Base-by-base conservation (phyloP, 2,888 invertebrate species). In the Aspidiotus rigidus region DNA sequence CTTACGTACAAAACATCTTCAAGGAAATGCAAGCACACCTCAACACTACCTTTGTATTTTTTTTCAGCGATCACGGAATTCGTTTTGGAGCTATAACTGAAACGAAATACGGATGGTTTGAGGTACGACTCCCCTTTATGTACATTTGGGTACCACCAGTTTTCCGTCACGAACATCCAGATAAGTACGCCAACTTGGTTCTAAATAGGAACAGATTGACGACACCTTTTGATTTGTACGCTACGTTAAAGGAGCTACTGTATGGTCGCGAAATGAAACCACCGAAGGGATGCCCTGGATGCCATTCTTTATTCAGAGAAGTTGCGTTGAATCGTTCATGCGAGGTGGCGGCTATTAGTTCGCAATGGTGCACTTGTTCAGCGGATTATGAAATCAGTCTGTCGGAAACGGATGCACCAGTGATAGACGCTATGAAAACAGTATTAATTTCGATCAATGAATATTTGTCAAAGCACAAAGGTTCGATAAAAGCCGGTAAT, bases 51-150 rank as follows among this genome's bases (percentile, higher is more conserved):
- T 83, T 89, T 74, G 79, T 90, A 1, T 79, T 90, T 69, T 86
- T 89, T 73, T 80, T 90, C 69, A 89, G 90, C 75, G 90, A 90
- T 76, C 90, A 90, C 74, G 90, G 91, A 0, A 82, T 89, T 75
- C 81, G 90, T 10, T 89, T 86, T 76, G 90, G 90, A 0, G 82
- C 83, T n/a, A 82, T 86, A 56, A 81, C 90, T 5, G 79, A 83
- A 71, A 84, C 85, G 3, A 80, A 84, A 72, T 83, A 86, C 42
- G 88, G 89, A 0, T 90, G 87, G 81, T 83, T 88, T 74, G 90
- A 91, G 75, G 89, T 90, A 74, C 83, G 89, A 13, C 75, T 90
- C 73, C 90, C 91, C 0, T 86, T 86, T 74, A 80, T 89, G 55
- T 88, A 86, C 75, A 78, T 90, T 28, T 86, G 84, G 80, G 72